Evolutionary conservation across 2,797 vertebrate genomes (phyloP).

Genomic region (Siniperca undulata): DNA sequence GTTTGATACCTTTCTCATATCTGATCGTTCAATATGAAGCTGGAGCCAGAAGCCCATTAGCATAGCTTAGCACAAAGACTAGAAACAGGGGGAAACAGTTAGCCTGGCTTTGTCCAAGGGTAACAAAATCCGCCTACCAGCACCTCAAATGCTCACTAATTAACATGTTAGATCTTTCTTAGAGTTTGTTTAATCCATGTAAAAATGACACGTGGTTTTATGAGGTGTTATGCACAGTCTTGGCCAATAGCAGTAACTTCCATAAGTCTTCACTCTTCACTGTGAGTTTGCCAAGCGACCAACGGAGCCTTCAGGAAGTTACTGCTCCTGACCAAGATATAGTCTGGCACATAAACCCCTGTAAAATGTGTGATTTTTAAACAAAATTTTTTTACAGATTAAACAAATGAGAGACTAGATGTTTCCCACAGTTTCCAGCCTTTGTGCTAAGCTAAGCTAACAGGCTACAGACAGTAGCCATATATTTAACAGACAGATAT

Average conservation of each 20-base stretch:
- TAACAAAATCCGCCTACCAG: neutral
- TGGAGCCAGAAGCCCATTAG: neutral
- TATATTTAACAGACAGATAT: neutral
- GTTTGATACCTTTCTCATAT: neutral
- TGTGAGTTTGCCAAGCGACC: neutral
- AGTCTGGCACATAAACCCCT: neutral
- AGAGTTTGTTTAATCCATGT: neutral
- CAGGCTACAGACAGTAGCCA: no score
- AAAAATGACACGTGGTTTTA: neutral
- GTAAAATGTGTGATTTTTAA: neutral
- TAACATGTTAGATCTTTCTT: neutral
- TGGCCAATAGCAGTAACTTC: neutral
- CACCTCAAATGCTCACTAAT: neutral
- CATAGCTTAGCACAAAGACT: slow-evolving; percentile 1
- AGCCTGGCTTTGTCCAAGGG: neutral
- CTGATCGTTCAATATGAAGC: neutral
- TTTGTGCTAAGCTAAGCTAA: neutral
- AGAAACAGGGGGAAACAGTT: neutral
- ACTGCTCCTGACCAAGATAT: neutral
- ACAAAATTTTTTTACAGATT: neutral
- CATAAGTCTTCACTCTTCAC: neutral
- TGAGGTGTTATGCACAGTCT: neutral
- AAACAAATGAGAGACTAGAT: neutral
- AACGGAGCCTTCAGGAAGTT: neutral
- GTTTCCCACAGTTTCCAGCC: neutral